These are phyloP conservation scores for Micromys minutus DNA, from an alignment of 2,113 vertebrate species.

Conservation along the genomic window DNA sequence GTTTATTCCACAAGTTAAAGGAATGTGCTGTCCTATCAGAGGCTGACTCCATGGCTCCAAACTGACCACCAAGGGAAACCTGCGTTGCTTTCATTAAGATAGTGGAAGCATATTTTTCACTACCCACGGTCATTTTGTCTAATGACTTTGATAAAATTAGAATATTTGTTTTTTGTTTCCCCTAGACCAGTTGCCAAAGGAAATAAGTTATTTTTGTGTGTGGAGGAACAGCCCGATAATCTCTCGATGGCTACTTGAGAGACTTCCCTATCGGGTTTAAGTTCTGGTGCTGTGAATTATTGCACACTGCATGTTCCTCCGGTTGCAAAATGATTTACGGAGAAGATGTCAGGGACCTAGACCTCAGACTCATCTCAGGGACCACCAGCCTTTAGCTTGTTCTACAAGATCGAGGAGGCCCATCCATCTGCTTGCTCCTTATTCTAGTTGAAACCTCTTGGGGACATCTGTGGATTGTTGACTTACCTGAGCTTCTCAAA, in stretches of 20 bases:
- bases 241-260: background rate
- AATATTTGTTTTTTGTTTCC: constrained; percentile 79
- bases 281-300: background rate
- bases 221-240: background rate
- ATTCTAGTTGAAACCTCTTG: background rate
- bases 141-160: constrained; percentile 67
- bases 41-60: constrained; percentile 73
- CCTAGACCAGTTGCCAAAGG: background rate
- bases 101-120: constrained; percentile 83
- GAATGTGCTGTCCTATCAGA: constrained; percentile 78
- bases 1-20: constrained; percentile 78
- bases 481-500: constrained; percentile 1
- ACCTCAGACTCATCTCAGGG: background rate
- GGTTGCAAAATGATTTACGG: rapidly evolving
- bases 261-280: rapidly evolving
- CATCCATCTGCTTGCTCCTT: background rate
- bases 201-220: background rate
- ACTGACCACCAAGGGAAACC: constrained; percentile 69
- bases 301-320: background rate
- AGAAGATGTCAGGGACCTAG: background rate
- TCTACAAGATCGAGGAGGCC: background rate
- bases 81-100: constrained; percentile 82
- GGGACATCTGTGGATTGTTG: background rate
- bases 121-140: constrained; percentile 81
- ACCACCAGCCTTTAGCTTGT: background rate